phyloP scores from a whole-genome alignment of 2,113 vertebrate genomes.

The Capreolus pygargus region DNA sequence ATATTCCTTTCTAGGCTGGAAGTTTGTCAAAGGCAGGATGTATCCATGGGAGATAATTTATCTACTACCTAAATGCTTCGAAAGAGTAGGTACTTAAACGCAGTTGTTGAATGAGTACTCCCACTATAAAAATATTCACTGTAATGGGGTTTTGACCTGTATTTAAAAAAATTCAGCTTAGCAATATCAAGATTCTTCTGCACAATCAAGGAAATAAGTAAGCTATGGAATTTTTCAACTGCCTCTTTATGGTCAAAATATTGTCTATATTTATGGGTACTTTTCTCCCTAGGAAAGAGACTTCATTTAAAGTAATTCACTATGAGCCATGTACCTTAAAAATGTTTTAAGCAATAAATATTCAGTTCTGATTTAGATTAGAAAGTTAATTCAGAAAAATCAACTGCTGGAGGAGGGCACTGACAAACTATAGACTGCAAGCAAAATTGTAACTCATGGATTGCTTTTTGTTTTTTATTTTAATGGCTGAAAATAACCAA shows the following conservation, averaged over 20 bases:
- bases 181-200: slow-evolving; percentile 15
- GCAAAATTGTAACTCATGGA: background rate
- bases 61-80: background rate
- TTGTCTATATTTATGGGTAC: background rate
- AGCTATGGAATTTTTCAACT: background rate
- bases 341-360: slow-evolving; percentile 36
- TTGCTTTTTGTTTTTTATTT: slow-evolving; percentile 36
- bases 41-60: background rate
- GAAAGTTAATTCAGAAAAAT: slow-evolving; percentile 46
- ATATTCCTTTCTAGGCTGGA: background rate
- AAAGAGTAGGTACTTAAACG: slow-evolving; percentile 1
- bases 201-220: slow-evolving; percentile 7
- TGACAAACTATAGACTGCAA: background rate
- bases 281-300: background rate
- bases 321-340: background rate
- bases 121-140: background rate
- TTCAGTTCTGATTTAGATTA: slow-evolving; percentile 26
- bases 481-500: background rate
- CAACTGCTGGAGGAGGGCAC: background rate
- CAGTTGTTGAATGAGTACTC: slow-evolving; percentile 1
- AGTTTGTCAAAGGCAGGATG: background rate
- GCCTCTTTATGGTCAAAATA: background rate
- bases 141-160: background rate
- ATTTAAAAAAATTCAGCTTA: slow-evolving; percentile 44
- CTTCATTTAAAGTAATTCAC: slow-evolving; percentile 57